Conservation (phyloP, 2,113 vertebrate species). For the Calonectris borealis region DNA sequence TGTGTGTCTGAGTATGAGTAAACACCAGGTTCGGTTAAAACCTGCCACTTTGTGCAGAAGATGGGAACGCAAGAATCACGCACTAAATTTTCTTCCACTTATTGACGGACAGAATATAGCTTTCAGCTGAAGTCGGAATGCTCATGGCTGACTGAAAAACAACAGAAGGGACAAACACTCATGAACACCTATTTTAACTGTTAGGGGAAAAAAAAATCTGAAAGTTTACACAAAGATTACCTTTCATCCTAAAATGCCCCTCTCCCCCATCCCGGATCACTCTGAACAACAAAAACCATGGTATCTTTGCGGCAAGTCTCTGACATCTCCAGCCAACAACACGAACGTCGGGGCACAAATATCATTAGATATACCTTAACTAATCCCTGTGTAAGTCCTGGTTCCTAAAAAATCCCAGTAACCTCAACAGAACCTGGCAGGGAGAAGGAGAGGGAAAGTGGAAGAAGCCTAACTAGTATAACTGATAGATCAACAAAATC, state of each 20-base stretch:
- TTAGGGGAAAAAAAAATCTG: no score
- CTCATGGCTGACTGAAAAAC: not conserved
- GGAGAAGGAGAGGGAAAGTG: not conserved
- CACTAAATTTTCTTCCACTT: not conserved
- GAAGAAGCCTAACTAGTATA: not conserved
- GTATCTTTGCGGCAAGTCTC: not conserved
- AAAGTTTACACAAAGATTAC: not conserved
- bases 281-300: not conserved
- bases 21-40: not conserved
- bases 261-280: not conserved
- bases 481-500: not conserved
- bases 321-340: not conserved
- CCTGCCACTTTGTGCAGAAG: not conserved
- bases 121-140: not conserved
- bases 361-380: not conserved
- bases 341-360: not conserved
- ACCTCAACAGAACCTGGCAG: not conserved
- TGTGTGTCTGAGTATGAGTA: accelerated
- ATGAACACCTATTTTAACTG: not conserved
- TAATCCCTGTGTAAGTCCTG: not conserved
- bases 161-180: not conserved
- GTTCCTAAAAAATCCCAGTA: not conserved
- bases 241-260: not conserved
- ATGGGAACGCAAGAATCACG: not conserved
- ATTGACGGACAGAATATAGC: not conserved